Percentiles rank a stretch among this genome's conserved stretches.
phyloP scores from a whole-genome alignment of 2,113 vertebrate genomes.

The Psilopsiagon aymara region DNA sequence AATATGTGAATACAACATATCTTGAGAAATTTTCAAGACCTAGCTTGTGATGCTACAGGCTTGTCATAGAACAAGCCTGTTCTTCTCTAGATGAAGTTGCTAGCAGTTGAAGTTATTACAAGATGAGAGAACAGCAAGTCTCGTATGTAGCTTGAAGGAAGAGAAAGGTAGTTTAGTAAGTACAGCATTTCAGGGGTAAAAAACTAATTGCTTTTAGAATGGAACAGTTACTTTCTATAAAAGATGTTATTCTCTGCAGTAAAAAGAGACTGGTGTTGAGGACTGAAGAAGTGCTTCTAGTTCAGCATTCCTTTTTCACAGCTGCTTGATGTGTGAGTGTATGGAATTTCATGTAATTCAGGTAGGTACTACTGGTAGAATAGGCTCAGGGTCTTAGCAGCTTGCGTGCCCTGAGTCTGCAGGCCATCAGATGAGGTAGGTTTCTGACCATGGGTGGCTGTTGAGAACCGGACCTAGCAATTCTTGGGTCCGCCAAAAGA shows the following conservation, averaged over 20 bases:
- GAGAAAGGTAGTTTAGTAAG: not conserved
- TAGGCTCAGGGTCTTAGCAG: not conserved
- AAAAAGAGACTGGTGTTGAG: not conserved
- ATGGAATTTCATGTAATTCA: not conserved
- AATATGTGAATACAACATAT: not conserved
- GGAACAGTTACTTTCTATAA: not conserved
- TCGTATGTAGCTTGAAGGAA: not conserved
- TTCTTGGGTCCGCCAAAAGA: not conserved
- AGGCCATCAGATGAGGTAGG: not conserved
- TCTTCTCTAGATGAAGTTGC: not conserved
- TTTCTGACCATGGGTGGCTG: accelerated
- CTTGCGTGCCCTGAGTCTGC: not conserved
- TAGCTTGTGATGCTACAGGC: not conserved
- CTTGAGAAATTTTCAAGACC: not conserved
- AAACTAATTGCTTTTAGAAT: not conserved
- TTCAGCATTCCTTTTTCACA: not conserved
- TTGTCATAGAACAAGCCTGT: not conserved
- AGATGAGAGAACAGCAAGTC: not conserved
- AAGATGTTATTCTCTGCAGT: not conserved
- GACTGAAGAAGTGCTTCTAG: not conserved
- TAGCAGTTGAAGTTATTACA: not conserved
- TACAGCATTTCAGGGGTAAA: not conserved
- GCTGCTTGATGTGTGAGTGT: not conserved
- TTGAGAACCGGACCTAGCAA: not conserved
- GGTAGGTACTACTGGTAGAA: not conserved